Conservation (phyloP, 2,888 invertebrate genomes). For the Aleiodes leptofemur region DNA sequence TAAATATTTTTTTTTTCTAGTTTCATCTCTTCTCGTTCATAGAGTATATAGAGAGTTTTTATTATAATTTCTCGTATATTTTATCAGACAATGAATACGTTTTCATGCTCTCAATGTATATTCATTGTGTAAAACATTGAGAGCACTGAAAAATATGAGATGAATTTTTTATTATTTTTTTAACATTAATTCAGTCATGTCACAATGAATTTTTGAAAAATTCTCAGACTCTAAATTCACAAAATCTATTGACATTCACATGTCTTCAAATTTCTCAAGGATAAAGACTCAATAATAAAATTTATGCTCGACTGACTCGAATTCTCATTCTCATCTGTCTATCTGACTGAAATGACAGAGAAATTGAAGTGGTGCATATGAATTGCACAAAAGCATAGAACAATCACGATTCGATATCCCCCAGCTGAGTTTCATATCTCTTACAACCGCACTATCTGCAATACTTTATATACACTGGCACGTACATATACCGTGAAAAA, state of each 20-base stretch:
- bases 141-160: too few relatives aligned
- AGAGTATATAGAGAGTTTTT: slow-evolving; percentile 12
- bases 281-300: slow-evolving; percentile 4
- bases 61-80: slow-evolving; percentile 27
- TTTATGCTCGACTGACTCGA: slow-evolving; percentile 14
- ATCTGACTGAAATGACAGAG: slow-evolving; percentile 21
- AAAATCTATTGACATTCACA: slow-evolving; percentile 11
- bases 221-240: neutral
- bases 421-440: slow-evolving; percentile 27
- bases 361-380: slow-evolving; percentile 9
- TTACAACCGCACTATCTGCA: slow-evolving; percentile 25
- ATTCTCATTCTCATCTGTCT: slow-evolving; percentile 5
- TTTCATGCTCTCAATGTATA: too few relatives aligned
- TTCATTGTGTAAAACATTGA: too few relatives aligned
- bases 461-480: slow-evolving; percentile 38
- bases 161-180: slow-evolving; percentile 8
- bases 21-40: neutral
- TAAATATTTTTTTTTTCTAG: neutral
- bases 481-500: slow-evolving; percentile 47
- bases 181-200: neutral
- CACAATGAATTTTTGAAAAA: slow-evolving; percentile 4
- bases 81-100: neutral
- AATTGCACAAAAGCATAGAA: slow-evolving; percentile 36
- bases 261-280: slow-evolving; percentile 12
- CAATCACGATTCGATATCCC: slow-evolving; percentile 45